A percentile compares a stretch with the other conserved stretches of the same genome.
Evolutionary conservation across 2,797 vertebrate genomes (phyloP).

Genomic region (Orientallactaga sibirica): DNA sequence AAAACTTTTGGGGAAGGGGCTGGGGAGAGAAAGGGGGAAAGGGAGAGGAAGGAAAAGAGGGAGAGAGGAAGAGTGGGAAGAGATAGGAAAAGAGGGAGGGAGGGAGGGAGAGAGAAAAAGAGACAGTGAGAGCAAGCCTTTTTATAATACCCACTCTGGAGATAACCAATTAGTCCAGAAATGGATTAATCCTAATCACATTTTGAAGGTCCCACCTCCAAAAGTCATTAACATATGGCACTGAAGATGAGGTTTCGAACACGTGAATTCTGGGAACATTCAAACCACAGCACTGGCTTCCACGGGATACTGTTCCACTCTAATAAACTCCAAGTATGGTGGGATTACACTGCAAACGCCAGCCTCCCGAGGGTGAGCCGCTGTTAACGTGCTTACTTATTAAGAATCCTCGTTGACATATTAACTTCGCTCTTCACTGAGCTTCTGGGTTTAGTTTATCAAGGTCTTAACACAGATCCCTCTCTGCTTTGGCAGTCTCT

Average conservation of each 20-base stretch:
- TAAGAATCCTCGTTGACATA: conserved; percentile 25
- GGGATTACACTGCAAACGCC: background rate
- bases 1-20: background rate
- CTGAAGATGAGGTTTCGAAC: background rate
- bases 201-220: background rate
- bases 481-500: accelerated
- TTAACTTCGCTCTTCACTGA: background rate
- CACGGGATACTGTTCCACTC: background rate
- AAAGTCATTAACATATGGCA: too few relatives aligned
- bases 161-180: background rate
- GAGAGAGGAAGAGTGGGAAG: background rate
- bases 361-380: background rate
- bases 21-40: too few relatives aligned
- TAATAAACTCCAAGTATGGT: background rate
- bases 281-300: background rate
- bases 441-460: background rate
- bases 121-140: background rate
- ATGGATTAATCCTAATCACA: background rate
- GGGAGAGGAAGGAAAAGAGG: too few relatives aligned
- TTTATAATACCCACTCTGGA: too few relatives aligned
- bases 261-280: background rate
- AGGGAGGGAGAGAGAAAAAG: too few relatives aligned
- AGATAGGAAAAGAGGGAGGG: too few relatives aligned
- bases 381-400: conserved; percentile 55
- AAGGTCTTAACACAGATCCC: background rate